Evolutionary conservation across 2,797 vertebrate genomes (phyloP).

Genomic region (Gymnopithys bicolor): DNA sequence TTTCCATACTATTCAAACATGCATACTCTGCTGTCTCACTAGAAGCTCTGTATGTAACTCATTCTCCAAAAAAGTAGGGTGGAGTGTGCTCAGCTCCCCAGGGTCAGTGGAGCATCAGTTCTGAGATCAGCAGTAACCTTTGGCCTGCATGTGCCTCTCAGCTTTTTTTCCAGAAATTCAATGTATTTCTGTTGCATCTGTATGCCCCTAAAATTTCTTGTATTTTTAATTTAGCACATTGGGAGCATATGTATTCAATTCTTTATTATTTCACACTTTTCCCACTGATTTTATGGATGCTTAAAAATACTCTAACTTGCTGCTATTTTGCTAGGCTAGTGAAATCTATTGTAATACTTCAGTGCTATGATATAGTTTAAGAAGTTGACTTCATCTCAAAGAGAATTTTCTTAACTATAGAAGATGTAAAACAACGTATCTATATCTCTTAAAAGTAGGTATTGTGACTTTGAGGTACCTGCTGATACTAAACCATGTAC

Average conservation of each 20-base stretch:
- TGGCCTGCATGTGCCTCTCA: neutral
- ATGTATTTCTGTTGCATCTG: neutral
- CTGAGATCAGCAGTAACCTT: neutral
- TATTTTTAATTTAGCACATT: neutral
- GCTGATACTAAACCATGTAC: neutral
- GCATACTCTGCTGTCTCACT: neutral
- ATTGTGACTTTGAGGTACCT: neutral
- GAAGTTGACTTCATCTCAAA: neutral
- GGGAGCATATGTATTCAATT: neutral
- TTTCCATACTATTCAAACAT: neutral
- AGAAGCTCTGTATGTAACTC: rapidly evolving
- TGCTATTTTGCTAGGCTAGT: neutral
- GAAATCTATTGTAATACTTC: neutral
- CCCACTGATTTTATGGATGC: neutral
- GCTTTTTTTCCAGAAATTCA: neutral
- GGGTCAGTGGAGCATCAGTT: neutral
- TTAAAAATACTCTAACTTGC: neutral
- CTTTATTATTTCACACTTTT: neutral
- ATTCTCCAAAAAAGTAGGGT: neutral
- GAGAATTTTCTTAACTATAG: neutral
- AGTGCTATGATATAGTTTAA: neutral
- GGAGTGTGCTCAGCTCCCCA: neutral
- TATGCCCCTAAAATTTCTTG: neutral
- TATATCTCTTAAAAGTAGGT: neutral
- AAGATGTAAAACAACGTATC: neutral